Evolutionary conservation across 2,797 vertebrate genomes (phyloP).

Genomic region (Cyprinodon diabolis): DNA sequence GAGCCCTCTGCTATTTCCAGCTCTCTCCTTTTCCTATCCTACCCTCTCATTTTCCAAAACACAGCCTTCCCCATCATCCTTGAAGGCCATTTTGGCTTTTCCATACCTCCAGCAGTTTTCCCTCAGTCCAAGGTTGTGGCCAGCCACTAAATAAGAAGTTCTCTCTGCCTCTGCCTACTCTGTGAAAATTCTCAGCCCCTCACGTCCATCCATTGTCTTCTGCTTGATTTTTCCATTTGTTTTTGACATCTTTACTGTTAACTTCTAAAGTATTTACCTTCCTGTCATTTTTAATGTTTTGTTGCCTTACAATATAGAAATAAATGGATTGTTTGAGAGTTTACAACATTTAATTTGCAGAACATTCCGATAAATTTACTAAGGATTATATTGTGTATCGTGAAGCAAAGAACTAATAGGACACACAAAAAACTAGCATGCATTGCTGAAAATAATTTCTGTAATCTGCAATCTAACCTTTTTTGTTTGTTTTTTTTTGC

Average conservation of each 20-base stretch:
- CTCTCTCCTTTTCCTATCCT: slow-evolving; percentile 66
- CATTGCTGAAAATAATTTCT: too few species aligned
- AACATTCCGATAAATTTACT: too few species aligned
- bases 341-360: too few species aligned
- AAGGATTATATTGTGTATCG: too few species aligned
- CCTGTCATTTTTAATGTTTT: too few species aligned
- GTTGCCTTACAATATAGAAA: too few species aligned
- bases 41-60: slow-evolving; percentile 83
- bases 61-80: slow-evolving; percentile 53
- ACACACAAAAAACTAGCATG: too few species aligned
- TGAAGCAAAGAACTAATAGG: too few species aligned
- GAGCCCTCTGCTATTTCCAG: slow-evolving; percentile 76
- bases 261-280: too few species aligned
- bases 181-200: slow-evolving; percentile 19
- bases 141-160: slow-evolving; percentile 60
- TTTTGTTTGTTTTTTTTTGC: too few species aligned
- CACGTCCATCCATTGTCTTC: slow-evolving; percentile 16
- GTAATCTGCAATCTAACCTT: too few species aligned
- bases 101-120: slow-evolving; percentile 39
- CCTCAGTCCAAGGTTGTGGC: slow-evolving; percentile 44
- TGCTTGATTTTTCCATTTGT: slow-evolving; percentile 29
- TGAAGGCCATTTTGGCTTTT: slow-evolving; percentile 15
- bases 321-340: too few species aligned
- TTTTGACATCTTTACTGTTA: slow-evolving; percentile 20
- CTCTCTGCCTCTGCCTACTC: slow-evolving; percentile 32